Base-by-base conservation (phyloP, 2,113 vertebrate genomes). In the Larimichthys crocea region DNA sequence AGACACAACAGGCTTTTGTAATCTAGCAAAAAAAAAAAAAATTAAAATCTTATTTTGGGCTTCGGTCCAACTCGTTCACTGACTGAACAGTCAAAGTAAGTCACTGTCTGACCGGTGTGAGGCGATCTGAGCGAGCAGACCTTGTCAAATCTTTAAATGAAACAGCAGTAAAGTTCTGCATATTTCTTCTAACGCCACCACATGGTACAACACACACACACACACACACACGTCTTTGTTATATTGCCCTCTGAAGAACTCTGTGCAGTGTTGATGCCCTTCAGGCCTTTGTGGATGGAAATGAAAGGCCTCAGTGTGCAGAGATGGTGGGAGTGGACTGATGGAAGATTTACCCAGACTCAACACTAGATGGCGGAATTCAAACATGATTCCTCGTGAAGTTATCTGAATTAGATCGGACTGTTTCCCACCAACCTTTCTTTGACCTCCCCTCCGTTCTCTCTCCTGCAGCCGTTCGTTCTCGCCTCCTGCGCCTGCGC, bases 401-500 rank as follows among this genome's bases (percentile, higher is more conserved):
- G 22, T 42, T 0, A 46, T 65, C 16, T 49, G 14, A 40, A 63
- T 17, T 62, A 22, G 35, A 60, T 31, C 24, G 15, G 49, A 24
- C 20, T 22, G 10, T 6, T 7, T 56, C 40, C 42, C 35, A 20
- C n/a, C 15, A 24, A 0, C 31, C 6, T 24, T 17, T 56, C 46
- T n/a, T 4, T 4, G 17, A 29, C 63, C 50, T 48, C 19, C 19
- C 9, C 20, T 40, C 80, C 4, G 7, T 10, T 31, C 63, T 55
- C 46, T 44, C 50, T 44, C 17, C 22, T 68, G 35, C 93, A 99
- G 98, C 96, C 44, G 97, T 99, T 74, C 97, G 96, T 46, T 95
- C 97, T 78, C 98, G 98, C 78, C 84, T 99, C 82, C 95, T 99
- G 85, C 96, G 96, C 66, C 96, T 99, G 87, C 96, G 97, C 62